Evolutionary conservation across 2,888 invertebrate species (phyloP).

Genomic region (Erebia palarica): DNA sequence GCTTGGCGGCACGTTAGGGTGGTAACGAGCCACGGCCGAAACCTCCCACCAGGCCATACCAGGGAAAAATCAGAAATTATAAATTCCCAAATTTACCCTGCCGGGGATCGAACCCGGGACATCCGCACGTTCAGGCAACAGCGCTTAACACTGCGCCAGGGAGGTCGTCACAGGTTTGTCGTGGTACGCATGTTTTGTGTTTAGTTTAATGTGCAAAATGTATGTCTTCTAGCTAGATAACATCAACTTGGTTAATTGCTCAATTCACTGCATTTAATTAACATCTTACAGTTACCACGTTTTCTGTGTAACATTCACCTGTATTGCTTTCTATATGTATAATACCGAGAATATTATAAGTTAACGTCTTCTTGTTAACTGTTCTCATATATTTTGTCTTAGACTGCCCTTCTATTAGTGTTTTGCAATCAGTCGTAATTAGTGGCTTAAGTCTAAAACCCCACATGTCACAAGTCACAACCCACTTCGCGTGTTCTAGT

Average conservation of each 20-base stretch:
- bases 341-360: neutral
- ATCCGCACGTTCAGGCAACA: too few relatives aligned
- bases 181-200: neutral
- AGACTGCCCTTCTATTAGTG: neutral
- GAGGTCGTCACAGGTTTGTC: neutral
- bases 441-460: too few relatives aligned
- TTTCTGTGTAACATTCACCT: slow-evolving; percentile 17
- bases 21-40: too few relatives aligned
- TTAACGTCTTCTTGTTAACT: slow-evolving; percentile 7
- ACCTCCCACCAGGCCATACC: too few relatives aligned
- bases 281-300: neutral
- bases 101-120: too few relatives aligned
- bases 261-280: neutral
- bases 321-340: slow-evolving; percentile 1
- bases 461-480: too few relatives aligned
- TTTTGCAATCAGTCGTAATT: neutral
- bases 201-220: neutral
- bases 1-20: too few relatives aligned
- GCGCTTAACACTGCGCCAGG: too few relatives aligned
- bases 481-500: too few relatives aligned
- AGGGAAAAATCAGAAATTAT: too few relatives aligned
- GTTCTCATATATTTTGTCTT: slow-evolving; percentile 16
- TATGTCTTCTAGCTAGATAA: neutral
- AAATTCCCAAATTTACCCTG: too few relatives aligned
- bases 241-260: slow-evolving; percentile 2